Base-by-base conservation (phyloP, 2,888 invertebrate genomes). In the Oithona nana region DNA sequence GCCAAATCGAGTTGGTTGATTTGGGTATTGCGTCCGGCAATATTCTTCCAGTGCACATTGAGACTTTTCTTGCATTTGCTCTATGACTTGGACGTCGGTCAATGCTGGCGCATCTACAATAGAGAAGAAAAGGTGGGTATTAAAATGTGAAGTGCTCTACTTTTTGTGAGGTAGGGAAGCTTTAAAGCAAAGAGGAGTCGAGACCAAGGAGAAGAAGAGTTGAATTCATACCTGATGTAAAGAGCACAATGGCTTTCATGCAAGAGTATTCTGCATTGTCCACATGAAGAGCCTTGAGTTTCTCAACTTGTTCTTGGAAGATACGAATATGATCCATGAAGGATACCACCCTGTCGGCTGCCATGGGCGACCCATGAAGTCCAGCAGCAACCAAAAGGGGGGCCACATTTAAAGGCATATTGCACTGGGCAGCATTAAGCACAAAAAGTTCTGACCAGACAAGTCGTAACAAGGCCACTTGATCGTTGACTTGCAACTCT, bases 181-280 rank as follows among this genome's bases (percentile, higher is more conserved):
- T n/a, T n/a, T n/a, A n/a, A n/a, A n/a, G n/a, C n/a, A n/a, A n/a
- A n/a, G n/a, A n/a, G n/a, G n/a, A n/a, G n/a, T n/a, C n/a, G n/a
- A n/a, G n/a, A n/a, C n/a, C n/a, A n/a, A n/a, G n/a, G n/a, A n/a
- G n/a, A n/a, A n/a, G n/a, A n/a, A n/a, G n/a, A n/a, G n/a, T n/a
- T n/a, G n/a, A n/a, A n/a, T n/a, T n/a, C 26, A 24, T 54, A 97
- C 95, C 95, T 81, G 95, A 89, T 75, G 93, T 93, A 81, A 95
- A 97, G 75, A 97, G 85, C 72, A 94, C 93, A 78, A 97, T 93
- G 72, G 95, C 95, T 80, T 97, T 97, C 75, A 97, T 83, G 79
- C 95, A 97, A 77, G 90, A 90, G 79, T 95, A 97, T 78, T 97
- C 95, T 69, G 94, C 95, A 50, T 93, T 88, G 77, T 97, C 95